A percentile compares a stretch with the other conserved stretches of the same genome.
Evolutionary conservation across 1,140 invertebrate genomes (phyloP).

Genomic region (Cydia fagiglandana): DNA sequence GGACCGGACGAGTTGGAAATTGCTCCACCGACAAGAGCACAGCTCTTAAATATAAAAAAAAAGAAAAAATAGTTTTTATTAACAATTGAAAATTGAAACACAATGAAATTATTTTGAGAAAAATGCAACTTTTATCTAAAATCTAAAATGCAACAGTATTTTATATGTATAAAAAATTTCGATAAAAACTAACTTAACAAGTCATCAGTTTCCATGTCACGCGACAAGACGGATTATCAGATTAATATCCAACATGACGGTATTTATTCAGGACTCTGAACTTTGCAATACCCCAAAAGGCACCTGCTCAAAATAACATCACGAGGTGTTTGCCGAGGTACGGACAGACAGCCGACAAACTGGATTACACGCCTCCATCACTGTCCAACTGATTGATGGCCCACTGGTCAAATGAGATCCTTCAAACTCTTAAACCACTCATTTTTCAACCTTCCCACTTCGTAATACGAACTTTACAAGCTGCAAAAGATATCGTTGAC

Average conservation of each 20-base stretch:
- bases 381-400: slow-evolving; percentile 71
- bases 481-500: slow-evolving; percentile 29
- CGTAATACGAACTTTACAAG: not conserved
- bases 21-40: too few relatives aligned
- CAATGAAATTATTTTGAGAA: too few relatives aligned
- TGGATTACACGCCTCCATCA: slow-evolving; percentile 74
- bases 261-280: slow-evolving; percentile 15
- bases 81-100: too few relatives aligned
- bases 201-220: not conserved
- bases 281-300: slow-evolving; percentile 33
- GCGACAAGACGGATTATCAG: not conserved
- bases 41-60: too few relatives aligned
- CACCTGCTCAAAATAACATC: slow-evolving; percentile 65
- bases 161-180: too few relatives aligned
- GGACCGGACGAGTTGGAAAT: too few relatives aligned
- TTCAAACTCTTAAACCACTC: not conserved
- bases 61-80: too few relatives aligned
- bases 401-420: slow-evolving; percentile 56
- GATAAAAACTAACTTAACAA: not conserved
- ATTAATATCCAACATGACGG: not conserved
- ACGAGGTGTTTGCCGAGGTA: slow-evolving; percentile 58
- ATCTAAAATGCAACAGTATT: too few relatives aligned
- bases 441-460: slow-evolving; percentile 32
- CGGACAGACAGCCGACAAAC: slow-evolving; percentile 67
- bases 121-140: too few relatives aligned